These are phyloP conservation scores for Drosophila athabasca DNA, from an alignment of 1,140 invertebrate genomes.

Conservation along the genomic window DNA sequence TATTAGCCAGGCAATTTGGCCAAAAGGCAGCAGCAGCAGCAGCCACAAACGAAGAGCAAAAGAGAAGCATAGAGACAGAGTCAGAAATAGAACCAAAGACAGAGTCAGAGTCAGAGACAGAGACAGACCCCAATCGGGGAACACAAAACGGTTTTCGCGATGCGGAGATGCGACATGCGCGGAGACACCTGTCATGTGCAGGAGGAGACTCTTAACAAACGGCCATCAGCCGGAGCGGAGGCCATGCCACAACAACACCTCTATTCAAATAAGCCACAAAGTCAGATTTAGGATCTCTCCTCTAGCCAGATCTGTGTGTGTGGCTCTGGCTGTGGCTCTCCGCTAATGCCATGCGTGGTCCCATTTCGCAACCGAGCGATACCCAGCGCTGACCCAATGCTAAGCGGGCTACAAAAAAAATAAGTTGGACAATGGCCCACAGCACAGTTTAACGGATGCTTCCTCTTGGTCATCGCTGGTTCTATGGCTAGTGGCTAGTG, in stretches of 20 bases:
- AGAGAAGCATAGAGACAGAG: slow-evolving; percentile 25
- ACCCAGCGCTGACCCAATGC: slow-evolving; percentile 70
- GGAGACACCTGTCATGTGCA: slow-evolving; percentile 39
- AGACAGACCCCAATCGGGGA: slow-evolving; percentile 29
- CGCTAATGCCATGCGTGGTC: slow-evolving; percentile 59
- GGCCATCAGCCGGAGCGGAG: too few relatives aligned
- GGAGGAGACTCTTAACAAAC: slow-evolving; percentile 47
- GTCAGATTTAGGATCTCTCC: slow-evolving; percentile 49
- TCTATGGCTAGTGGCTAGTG: too few relatives aligned
- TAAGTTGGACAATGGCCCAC: slow-evolving; percentile 77
- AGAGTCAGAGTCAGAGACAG: neutral
- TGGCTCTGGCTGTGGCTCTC: slow-evolving; percentile 19
- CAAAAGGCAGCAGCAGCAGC: slow-evolving; percentile 31
- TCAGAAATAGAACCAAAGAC: slow-evolving; percentile 5
- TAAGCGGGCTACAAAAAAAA: slow-evolving; percentile 59
- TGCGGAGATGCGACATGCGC: slow-evolving; percentile 2
- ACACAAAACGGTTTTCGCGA: slow-evolving; percentile 41
- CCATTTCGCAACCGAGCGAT: slow-evolving; percentile 62
- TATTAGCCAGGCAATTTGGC: slow-evolving; percentile 52
- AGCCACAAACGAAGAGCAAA: slow-evolving; percentile 6
- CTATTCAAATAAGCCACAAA: slow-evolving; percentile 65
- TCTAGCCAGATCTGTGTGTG: slow-evolving; percentile 10
- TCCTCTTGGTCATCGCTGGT: slow-evolving; percentile 29
- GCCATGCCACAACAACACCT: slow-evolving; percentile 46
- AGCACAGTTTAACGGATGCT: slow-evolving; percentile 74